Evolutionary conservation across 2,888 invertebrate genomes (phyloP).

Genomic region (Eupithecia tripunctaria): DNA sequence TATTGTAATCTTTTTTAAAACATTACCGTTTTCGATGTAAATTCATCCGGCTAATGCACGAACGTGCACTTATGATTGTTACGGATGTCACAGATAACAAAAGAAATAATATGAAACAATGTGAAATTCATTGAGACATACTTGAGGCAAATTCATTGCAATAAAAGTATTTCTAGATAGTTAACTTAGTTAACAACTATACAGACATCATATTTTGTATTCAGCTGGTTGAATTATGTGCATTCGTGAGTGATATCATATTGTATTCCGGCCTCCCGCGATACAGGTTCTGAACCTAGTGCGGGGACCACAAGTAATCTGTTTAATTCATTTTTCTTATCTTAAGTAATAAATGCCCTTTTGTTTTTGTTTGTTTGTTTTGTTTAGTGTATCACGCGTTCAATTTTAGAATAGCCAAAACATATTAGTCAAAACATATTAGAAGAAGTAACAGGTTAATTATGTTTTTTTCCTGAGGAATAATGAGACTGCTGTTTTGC

Average conservation of each 20-base stretch:
- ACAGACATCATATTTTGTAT: too few species aligned
- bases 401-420: too few species aligned
- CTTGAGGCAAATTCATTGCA: neutral
- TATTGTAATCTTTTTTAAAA: neutral
- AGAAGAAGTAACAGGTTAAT: neutral
- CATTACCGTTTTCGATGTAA: slow-evolving; percentile 56
- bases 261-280: too few species aligned
- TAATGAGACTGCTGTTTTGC: neutral
- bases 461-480: neutral
- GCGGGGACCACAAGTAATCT: too few species aligned
- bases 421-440: too few species aligned
- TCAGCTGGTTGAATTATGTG: too few species aligned
- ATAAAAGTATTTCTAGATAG: neutral
- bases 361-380: too few species aligned
- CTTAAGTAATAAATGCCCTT: too few species aligned
- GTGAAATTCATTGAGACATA: neutral
- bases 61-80: slow-evolving; percentile 66
- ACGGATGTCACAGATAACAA: slow-evolving; percentile 64
- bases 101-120: slow-evolving; percentile 50
- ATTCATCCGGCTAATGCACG: slow-evolving; percentile 54
- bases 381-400: too few species aligned
- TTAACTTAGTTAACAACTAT: neutral
- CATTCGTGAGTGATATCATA: too few species aligned
- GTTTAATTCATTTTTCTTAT: too few species aligned
- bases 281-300: too few species aligned